These are phyloP conservation scores for Drosophila kokeensis DNA, from an alignment of 2,888 invertebrate species.

Conservation along the genomic window DNA sequence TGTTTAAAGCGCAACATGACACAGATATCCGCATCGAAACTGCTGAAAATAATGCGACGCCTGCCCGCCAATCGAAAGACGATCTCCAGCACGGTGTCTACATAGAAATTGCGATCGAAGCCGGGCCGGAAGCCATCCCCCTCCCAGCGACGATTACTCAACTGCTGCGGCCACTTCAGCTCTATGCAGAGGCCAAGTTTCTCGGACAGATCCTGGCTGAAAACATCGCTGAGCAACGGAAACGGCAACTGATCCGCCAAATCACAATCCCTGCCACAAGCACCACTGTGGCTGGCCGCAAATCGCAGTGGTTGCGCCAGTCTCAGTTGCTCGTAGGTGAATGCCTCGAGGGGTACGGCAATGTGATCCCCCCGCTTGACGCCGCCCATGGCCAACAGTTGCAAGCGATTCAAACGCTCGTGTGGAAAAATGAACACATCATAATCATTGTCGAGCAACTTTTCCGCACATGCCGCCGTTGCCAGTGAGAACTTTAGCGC, in stretches of 20 bases:
- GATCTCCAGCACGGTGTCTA: slow-evolving; percentile 88
- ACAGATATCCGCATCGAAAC: slow-evolving; percentile 98
- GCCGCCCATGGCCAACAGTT: slow-evolving; percentile 90
- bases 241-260: slow-evolving; percentile 95
- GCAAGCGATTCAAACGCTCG: slow-evolving; percentile 94
- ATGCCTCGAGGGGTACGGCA: slow-evolving; percentile 87
- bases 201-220: slow-evolving; percentile 86
- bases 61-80: slow-evolving; percentile 88
- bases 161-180: slow-evolving; percentile 96
- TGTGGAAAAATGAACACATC: slow-evolving; percentile 96
- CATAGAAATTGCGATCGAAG: slow-evolving; percentile 95
- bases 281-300: slow-evolving; percentile 86
- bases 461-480: slow-evolving; percentile 86
- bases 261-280: slow-evolving; percentile 5
- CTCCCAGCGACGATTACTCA: slow-evolving; percentile 93
- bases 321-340: slow-evolving; percentile 90
- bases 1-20: slow-evolving; percentile 96
- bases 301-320: slow-evolving; percentile 90
- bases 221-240: slow-evolving; percentile 92
- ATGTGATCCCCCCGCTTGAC: slow-evolving; percentile 29
- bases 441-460: slow-evolving; percentile 87
- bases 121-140: slow-evolving; percentile 88
- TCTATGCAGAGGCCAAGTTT: slow-evolving; percentile 97
- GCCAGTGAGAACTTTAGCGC: slow-evolving; percentile 95
- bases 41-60: slow-evolving; percentile 94